Evolutionary conservation across 2,797 vertebrate species (phyloP), one percentile per base, ranked within the genome.

Genomic region (Poeciliopsis infans): DNA sequence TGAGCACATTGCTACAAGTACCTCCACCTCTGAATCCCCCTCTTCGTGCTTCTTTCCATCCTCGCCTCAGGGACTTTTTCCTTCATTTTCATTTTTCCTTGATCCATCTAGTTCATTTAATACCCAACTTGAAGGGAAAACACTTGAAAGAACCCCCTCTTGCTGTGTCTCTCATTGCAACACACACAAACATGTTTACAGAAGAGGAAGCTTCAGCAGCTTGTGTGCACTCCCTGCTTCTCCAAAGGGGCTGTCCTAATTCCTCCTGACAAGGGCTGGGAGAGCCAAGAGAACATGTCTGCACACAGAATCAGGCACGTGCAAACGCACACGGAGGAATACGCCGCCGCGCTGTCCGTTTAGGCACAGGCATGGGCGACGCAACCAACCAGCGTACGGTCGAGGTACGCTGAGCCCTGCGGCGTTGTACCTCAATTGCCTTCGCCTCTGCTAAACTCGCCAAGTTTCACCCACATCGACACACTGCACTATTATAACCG

Each of bases 211-310:
- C 85, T 87, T 93, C 92, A 91, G 88, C 89, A 91, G 89, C 89
- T 91, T 88, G 90, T 90, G 91, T 90, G 91, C 84, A 87, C 87
- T 92, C 89, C 81, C 84, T 88, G 90, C 89, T 84, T 88, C 91
- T 92, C 85, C 77, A 88, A 90, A 77, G 89, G 89, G 33, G 85
- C 86, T 96, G 94, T 91, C 93, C 95, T 96, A 95, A 95, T 96
- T 95, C 95, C 90, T 94, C 91, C 77, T 95, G 95, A 95, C 95
- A 94, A 92, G 94, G 91, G 90, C 92, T 93, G 89, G 88, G 86
- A 94, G 93, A 93, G 91, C 89, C 91, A 93, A 91, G 88, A 94
- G 92, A 93, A 86, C 91, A 91, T 89, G 85, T 90, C 87, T 36
- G 72, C 69, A 31, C 49, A 31, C 78, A 75, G 71, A 79, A 39